Conservation (phyloP, 2,113 vertebrate genomes). For the Nycticorax nycticorax region DNA sequence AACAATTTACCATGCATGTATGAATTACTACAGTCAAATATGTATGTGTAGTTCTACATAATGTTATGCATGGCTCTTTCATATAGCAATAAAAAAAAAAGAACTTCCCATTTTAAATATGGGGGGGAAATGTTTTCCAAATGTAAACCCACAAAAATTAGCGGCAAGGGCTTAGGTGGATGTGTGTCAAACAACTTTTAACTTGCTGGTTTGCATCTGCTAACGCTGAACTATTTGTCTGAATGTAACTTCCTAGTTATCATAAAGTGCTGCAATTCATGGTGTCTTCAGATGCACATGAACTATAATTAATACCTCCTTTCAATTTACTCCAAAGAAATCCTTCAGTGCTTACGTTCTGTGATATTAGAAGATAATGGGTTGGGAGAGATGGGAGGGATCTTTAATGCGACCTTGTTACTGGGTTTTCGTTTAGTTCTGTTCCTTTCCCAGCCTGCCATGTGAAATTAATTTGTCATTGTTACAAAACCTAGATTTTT, state of each 20-base stretch:
- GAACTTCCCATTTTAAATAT: neutral
- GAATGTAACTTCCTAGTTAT: neutral
- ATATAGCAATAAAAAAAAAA: neutral
- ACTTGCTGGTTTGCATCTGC: neutral
- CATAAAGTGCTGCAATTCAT: neutral
- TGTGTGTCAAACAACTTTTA: neutral
- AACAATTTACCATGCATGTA: neutral
- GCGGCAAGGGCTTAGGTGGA: neutral
- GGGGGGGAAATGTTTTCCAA: neutral
- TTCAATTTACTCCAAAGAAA: neutral
- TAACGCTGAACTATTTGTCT: neutral
- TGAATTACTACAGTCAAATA: neutral
- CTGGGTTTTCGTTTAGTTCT: neutral
- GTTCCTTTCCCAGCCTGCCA: neutral
- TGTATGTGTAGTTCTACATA: neutral
- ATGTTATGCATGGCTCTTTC: neutral
- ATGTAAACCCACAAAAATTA: neutral
- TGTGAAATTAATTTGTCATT: neutral
- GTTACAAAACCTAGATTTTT: slow-evolving; percentile 20
- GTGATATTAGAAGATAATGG: neutral
- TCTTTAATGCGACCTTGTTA: neutral
- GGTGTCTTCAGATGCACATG: neutral
- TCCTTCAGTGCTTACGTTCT: neutral
- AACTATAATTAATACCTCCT: neutral
- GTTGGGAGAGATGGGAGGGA: neutral